A percentile compares a stretch with the other conserved stretches of the same genome.
These are phyloP conservation scores for Caenorhabditis sp. DNA, from an alignment of 2,888 invertebrate species.

Conservation along the genomic window DNA sequence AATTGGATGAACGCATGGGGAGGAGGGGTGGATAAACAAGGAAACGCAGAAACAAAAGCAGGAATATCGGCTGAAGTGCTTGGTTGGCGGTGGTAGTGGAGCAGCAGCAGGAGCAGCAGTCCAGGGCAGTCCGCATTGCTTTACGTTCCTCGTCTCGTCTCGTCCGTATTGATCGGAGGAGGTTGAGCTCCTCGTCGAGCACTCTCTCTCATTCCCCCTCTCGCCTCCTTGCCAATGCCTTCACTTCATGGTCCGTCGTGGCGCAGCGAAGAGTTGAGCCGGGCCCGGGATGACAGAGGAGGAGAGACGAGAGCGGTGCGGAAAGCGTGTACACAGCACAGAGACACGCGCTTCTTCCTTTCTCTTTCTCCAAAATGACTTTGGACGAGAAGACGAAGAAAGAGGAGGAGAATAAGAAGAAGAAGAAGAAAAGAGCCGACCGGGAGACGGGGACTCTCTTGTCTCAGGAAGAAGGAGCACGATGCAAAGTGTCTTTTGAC, in stretches of 20 bases:
- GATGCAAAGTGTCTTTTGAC: slow-evolving; percentile 12
- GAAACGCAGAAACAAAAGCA: slow-evolving; percentile 46
- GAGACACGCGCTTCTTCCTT: background rate
- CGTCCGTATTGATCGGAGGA: slow-evolving; percentile 30
- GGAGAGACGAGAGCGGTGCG: slow-evolving; percentile 8
- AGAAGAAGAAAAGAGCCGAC: slow-evolving; percentile 13
- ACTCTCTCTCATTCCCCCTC: slow-evolving; percentile 25
- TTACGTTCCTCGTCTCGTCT: slow-evolving; percentile 40
- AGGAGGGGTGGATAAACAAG: slow-evolving; percentile 18
- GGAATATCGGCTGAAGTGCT: slow-evolving; percentile 30
- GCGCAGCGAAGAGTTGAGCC: slow-evolving; percentile 48
- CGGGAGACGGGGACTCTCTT: slow-evolving; percentile 4
- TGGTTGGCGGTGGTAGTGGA: slow-evolving; percentile 4
- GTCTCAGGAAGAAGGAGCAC: background rate
- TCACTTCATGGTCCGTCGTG: slow-evolving; percentile 22
- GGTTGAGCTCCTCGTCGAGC: slow-evolving; percentile 5
- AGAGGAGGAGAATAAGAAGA: too few species aligned
- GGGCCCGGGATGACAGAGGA: slow-evolving; percentile 24
- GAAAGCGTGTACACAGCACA: slow-evolving; percentile 3
- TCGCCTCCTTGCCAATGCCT: too few species aligned
- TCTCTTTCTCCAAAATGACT: slow-evolving; percentile 42
- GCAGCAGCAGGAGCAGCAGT: too few species aligned
- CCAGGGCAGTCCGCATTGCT: slow-evolving; percentile 25
- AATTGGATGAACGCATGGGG: slow-evolving; percentile 23
- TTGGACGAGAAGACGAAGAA: slow-evolving; percentile 30